Conservation (phyloP, 2,797 vertebrate species). For the Pristis pectinata region DNA sequence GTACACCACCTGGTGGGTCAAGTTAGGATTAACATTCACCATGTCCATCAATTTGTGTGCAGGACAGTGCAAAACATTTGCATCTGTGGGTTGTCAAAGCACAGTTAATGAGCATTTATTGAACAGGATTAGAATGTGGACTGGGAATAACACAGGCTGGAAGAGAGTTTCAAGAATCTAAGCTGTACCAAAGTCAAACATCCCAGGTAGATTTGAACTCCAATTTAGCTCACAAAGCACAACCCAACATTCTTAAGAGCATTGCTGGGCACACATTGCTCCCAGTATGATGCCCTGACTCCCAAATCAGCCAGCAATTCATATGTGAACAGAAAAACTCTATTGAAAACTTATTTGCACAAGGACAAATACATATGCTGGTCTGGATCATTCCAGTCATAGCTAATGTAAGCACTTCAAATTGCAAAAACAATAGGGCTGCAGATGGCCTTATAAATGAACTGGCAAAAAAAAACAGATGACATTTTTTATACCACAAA, state of each 20-base stretch:
- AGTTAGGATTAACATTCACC: neutral
- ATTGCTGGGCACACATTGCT: neutral
- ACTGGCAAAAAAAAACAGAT: conserved; percentile 17
- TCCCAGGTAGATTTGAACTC: neutral
- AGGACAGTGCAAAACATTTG: neutral
- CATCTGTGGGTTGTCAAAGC: neutral
- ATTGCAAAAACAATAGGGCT: neutral
- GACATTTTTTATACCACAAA: conserved; percentile 12
- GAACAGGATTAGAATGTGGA: neutral
- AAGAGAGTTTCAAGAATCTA: neutral
- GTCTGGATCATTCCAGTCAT: neutral
- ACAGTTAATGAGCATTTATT: neutral
- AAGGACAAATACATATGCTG: neutral
- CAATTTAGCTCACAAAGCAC: neutral
- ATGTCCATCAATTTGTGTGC: neutral
- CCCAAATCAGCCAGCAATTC: neutral
- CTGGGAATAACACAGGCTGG: neutral
- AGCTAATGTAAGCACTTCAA: conserved; percentile 2
- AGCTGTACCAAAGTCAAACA: neutral
- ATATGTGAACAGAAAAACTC: neutral
- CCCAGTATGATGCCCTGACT: neutral
- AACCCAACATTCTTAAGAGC: neutral
- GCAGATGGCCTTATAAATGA: conserved; percentile 27
- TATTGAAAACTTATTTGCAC: neutral
- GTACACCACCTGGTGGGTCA: conserved; percentile 20